Base-by-base conservation (phyloP, 2,888 invertebrate genomes). In the Beris morrisii region DNA sequence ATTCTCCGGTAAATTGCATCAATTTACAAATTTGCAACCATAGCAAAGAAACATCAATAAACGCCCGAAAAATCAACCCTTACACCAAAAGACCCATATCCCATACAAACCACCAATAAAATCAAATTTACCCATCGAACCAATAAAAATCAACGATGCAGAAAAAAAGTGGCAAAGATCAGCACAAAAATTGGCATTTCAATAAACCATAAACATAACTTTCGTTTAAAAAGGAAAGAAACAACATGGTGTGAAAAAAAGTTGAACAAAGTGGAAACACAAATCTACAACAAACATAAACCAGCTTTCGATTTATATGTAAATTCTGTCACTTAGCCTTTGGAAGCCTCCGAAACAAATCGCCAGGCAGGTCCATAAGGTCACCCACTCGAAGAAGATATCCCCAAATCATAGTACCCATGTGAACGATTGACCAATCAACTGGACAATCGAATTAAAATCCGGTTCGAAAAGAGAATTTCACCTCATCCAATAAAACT, bases 161-260 rank as follows among this genome's bases (percentile, higher is more conserved):
- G 46, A 43, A 31, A 12, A 54, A 63, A 69, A 69, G 67, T 69
- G 66, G 65, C 67, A 69, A 69, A 69, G 69, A 77, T 79, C 78
- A 78, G 79, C 79, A 77, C 70, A 63, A 74, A 78, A 78, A 79
- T 79, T 79, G 78, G 74, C 78, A 79, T 79, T 78, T 78, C 78
- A 79, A 79, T 79, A 76, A 78, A 77, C 75, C 75, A 75, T 75
- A 77, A 77, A 75, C 75, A 75, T 69, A 71, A 71, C 74, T 54
- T 53, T 43, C 45, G 30, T 71, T 73, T 71, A 73, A 74, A 56
- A 50, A 12, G 50, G 12, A 12, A 22, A 53, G 7, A 30, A 12
- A 28, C 5, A 53, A 28, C 15, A 53, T 53, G 11, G 12, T 53
- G 53, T 7, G 53, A 28, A 43, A 56, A 56, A 7, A 54, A 54